Evolutionary conservation across 2,888 invertebrate genomes (phyloP).

Genomic region (Pristionchus mayeri): DNA sequence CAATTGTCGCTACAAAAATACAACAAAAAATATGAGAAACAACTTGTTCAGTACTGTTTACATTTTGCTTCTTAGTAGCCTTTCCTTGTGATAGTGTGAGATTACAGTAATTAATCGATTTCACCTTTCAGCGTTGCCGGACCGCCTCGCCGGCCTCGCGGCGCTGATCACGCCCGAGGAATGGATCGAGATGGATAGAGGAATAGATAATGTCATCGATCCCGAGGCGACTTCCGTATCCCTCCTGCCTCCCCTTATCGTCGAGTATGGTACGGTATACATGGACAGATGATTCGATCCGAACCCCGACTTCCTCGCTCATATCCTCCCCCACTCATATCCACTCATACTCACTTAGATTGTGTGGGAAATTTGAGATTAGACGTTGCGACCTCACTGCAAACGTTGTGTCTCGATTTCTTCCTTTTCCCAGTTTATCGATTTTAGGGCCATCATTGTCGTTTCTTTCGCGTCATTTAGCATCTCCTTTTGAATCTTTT

Average conservation of each 20-base stretch:
- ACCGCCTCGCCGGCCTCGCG: slow-evolving; percentile 18
- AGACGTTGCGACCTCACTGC: too few relatives aligned
- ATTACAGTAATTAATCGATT: too few relatives aligned
- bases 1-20: too few relatives aligned
- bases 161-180: slow-evolving; percentile 5
- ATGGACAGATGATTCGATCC: neutral
- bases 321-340: neutral
- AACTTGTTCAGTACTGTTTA: too few relatives aligned
- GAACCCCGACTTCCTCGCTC: neutral
- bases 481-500: neutral
- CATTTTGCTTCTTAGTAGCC: too few relatives aligned
- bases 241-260: neutral
- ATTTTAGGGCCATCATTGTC: neutral
- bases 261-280: neutral
- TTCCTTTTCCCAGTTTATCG: neutral
- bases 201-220: too few relatives aligned
- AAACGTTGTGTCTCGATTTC: neutral
- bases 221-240: neutral
- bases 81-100: too few relatives aligned
- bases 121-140: slow-evolving; percentile 15
- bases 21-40: too few relatives aligned
- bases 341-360: slow-evolving; percentile 36
- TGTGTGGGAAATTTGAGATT: too few relatives aligned
- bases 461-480: neutral
- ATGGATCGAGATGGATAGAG: neutral